Base-by-base conservation (phyloP, 2,797 vertebrate species). In the Sebastiscus albofasciatus region DNA sequence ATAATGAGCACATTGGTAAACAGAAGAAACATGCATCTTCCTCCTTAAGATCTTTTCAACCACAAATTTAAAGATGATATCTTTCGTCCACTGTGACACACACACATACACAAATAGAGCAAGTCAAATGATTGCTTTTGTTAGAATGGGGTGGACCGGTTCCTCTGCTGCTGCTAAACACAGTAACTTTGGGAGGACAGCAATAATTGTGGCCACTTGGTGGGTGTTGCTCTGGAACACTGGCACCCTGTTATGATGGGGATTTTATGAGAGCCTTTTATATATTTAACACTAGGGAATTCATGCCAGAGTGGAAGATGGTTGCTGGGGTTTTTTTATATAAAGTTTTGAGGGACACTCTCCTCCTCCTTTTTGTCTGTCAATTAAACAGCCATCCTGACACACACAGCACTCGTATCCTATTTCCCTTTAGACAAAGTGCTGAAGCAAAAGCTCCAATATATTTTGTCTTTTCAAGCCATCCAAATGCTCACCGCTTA, bases 221-320 rank as follows among this genome's bases (percentile, higher is more conserved):
- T 20, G 27, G 12, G 4, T 73, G 73, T 72, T 73, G 36, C 26
- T 85, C 46, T 84, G 67, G 59, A 86, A 64, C 27, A 31, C 34
- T 49, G 36, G 18, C 36, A 66, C 58, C 12, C 80, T 82, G 65
- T 72, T 79, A 72, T 71, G 61, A 61, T 81, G 29, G 33, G 39
- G n/a, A 24, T 62, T 88, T 86, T 83, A 78, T 66, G 71, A 46
- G 56, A 59, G 52, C 49, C 49, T 81, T 81, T 74, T 70, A 79
- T 80, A 75, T 55, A 24, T 72, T 80, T 52, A 77, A 74, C 39
- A 54, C 52, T 22, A 65, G 61, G 59, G 7, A 69, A n/a, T 85
- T 83, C 8, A 69, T 66, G 64, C 66, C 61, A 77, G 14, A 65
- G 70, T 78, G 61, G 60, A 79, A 59, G 36, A 66, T 52, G 36